phyloP scores from a whole-genome alignment of 2,797 vertebrate genomes.

The Steatocranus sp. region DNA sequence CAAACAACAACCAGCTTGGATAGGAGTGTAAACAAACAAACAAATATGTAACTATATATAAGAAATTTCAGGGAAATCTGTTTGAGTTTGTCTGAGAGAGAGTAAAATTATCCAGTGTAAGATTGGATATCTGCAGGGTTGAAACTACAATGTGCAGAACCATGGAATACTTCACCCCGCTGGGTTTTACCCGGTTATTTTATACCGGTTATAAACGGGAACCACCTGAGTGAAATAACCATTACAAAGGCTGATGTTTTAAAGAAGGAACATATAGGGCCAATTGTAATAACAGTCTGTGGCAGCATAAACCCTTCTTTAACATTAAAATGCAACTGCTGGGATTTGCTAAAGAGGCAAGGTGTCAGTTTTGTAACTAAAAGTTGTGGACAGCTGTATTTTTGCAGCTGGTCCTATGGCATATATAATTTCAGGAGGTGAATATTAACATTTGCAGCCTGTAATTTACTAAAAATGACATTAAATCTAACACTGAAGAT shows the following conservation, averaged over 20 bases:
- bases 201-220: fast-evolving
- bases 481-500: not conserved
- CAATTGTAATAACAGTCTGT: not conserved
- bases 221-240: not conserved
- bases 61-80: not conserved
- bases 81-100: not conserved
- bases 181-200: not conserved
- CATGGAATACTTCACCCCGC: not conserved
- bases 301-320: not conserved
- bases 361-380: not conserved
- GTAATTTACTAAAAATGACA: not conserved
- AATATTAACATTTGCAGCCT: not conserved
- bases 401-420: not conserved
- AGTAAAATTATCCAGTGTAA: not conserved
- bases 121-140: not conserved
- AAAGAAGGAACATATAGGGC: fast-evolving
- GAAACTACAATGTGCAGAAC: not conserved
- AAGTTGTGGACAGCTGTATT: fast-evolving
- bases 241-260: not conserved
- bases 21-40: not conserved
- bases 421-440: not conserved
- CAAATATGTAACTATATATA: not conserved
- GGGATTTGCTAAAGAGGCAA: not conserved
- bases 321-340: not conserved
- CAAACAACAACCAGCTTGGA: not conserved